phyloP scores from a whole-genome alignment of 1,140 invertebrate species.

The Macrotrachela quadricornifera region DNA sequence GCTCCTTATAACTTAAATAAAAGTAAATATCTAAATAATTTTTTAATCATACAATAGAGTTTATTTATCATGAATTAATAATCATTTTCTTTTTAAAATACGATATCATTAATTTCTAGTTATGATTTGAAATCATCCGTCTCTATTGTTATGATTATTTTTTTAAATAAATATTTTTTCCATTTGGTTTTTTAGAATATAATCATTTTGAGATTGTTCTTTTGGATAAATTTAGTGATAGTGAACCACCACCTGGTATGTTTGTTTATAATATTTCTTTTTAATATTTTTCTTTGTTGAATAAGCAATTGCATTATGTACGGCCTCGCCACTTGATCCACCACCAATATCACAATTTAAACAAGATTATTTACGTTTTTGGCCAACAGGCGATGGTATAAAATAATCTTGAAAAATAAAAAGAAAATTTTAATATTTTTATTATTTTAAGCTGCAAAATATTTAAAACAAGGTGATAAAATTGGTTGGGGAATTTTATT shows the following conservation, averaged over 20 bases:
- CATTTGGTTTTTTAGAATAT: slow-evolving; percentile 13
- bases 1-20: slow-evolving; percentile 18
- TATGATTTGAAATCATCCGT: too few species aligned
- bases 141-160: too few species aligned
- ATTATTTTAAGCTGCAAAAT: neutral
- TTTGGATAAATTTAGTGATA: slow-evolving; percentile 16
- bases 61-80: too few species aligned
- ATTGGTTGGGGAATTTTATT: slow-evolving; percentile 19
- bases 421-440: too few species aligned
- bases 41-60: too few species aligned
- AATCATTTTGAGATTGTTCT: slow-evolving; percentile 23
- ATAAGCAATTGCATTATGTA: slow-evolving; percentile 16
- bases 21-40: slow-evolving; percentile 14
- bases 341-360: slow-evolving; percentile 17
- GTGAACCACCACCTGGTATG: slow-evolving; percentile 12
- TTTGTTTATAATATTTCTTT: too few species aligned
- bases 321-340: slow-evolving; percentile 19
- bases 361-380: slow-evolving; percentile 21
- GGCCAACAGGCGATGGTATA: slow-evolving; percentile 19
- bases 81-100: too few species aligned
- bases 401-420: too few species aligned
- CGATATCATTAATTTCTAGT: too few species aligned
- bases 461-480: slow-evolving; percentile 12
- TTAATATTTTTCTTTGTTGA: too few species aligned
- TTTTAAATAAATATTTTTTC: too few species aligned